phyloP scores from a whole-genome alignment of 2,797 vertebrate species.

The Gymnocypris eckloni region DNA sequence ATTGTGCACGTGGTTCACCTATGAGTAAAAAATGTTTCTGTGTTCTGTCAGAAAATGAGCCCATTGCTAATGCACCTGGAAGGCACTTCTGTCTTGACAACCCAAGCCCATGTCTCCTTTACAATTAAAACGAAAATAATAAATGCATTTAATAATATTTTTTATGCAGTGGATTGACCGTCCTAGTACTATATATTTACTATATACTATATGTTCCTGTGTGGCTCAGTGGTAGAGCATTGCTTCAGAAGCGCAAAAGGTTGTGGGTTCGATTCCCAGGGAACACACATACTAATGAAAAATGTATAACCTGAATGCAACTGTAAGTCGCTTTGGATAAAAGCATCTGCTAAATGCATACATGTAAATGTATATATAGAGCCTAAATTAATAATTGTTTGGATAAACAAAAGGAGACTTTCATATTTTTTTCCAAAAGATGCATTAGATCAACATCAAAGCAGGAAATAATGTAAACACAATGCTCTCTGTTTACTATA shows the following conservation, averaged over 20 bases:
- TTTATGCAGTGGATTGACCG: neutral
- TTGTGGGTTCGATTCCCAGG: no score
- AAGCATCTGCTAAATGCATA: no score
- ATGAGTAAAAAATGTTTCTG: neutral
- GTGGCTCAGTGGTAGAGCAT: no score
- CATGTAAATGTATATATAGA: neutral
- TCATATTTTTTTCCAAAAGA: neutral
- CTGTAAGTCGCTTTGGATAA: no score
- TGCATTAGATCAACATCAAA: neutral
- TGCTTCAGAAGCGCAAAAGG: no score
- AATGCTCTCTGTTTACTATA: slow-evolving; percentile 1
- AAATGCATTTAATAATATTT: neutral
- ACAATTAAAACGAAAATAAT: neutral
- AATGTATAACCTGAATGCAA: no score
- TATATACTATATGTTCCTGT: no score
- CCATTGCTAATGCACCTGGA: neutral
- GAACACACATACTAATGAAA: no score
- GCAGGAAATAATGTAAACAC: slow-evolving; percentile 6
- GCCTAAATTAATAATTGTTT: neutral
- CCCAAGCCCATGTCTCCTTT: neutral
- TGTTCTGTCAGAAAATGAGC: slow-evolving; percentile 6
- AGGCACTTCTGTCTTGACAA: neutral
- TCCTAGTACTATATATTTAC: no score
- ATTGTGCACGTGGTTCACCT: neutral
- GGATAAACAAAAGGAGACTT: neutral